Conservation (phyloP, 2,888 invertebrate genomes). For the Drosophila cracens region DNA sequence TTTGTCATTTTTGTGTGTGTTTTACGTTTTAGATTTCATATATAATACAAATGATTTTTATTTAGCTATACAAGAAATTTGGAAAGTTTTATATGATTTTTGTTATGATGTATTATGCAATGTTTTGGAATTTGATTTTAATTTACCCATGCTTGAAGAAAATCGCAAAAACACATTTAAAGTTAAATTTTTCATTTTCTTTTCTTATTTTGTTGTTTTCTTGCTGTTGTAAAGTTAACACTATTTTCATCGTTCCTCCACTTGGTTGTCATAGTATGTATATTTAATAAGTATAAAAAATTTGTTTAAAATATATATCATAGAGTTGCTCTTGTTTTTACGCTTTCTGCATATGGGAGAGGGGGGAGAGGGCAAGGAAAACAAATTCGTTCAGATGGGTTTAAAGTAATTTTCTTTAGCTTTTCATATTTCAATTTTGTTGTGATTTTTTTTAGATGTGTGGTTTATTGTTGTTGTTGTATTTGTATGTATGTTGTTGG, state of each 20-base stretch:
- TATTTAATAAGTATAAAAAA: slow-evolving; percentile 78
- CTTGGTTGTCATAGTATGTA: slow-evolving; percentile 56
- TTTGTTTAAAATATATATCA: slow-evolving; percentile 68
- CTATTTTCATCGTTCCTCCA: slow-evolving; percentile 31
- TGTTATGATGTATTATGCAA: slow-evolving; percentile 44
- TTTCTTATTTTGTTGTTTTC: neutral
- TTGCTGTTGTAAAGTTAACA: slow-evolving; percentile 61
- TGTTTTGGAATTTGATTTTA: slow-evolving; percentile 55
- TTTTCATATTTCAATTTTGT: slow-evolving; percentile 22
- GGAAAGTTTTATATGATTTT: slow-evolving; percentile 58
- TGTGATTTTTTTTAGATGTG: slow-evolving; percentile 7
- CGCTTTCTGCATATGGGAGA: slow-evolving; percentile 30
- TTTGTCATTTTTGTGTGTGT: slow-evolving; percentile 16
- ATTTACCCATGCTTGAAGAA: slow-evolving; percentile 53
- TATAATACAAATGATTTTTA: slow-evolving; percentile 76
- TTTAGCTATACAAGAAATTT: slow-evolving; percentile 78
- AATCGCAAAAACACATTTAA: slow-evolving; percentile 68
- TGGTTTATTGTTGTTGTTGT: slow-evolving; percentile 14
- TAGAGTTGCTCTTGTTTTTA: slow-evolving; percentile 56
- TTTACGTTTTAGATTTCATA: slow-evolving; percentile 58
- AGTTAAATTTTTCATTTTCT: slow-evolving; percentile 46
- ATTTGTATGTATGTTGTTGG: slow-evolving; percentile 24
- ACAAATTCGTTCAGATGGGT: slow-evolving; percentile 66
- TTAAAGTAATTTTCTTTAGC: slow-evolving; percentile 30
- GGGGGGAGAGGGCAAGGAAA: slow-evolving; percentile 43